Percentiles rank a stretch among this genome's conserved stretches.
Evolutionary conservation across 1,140 invertebrate genomes (phyloP).

Genomic region (Goniozus legneri): DNA sequence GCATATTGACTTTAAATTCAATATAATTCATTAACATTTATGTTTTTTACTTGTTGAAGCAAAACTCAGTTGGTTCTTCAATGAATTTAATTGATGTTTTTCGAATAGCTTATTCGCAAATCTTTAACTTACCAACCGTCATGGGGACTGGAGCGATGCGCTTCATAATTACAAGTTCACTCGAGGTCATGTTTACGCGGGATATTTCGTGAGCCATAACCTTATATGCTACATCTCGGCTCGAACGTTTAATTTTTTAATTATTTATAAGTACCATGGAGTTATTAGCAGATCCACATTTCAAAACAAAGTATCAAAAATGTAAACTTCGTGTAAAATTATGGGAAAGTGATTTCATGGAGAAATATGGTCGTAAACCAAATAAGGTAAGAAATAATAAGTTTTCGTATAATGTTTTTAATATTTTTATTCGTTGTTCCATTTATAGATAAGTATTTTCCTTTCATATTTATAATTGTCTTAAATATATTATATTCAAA

Average conservation of each 20-base stretch:
- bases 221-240: neutral
- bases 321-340: slow-evolving; percentile 71
- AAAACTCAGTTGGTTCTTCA: too few relatives aligned
- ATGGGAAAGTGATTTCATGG: slow-evolving; percentile 76
- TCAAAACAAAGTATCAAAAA: slow-evolving; percentile 54
- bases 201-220: neutral
- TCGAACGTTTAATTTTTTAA: neutral
- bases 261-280: slow-evolving; percentile 31
- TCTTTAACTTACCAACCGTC: too few relatives aligned
- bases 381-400: slow-evolving; percentile 59
- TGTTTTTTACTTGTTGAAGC: too few relatives aligned
- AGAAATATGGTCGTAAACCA: slow-evolving; percentile 64
- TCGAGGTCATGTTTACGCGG: slow-evolving; percentile 8
- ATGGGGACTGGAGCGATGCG: too few relatives aligned
- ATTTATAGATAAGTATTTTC: neutral
- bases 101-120: too few relatives aligned
- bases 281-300: slow-evolving; percentile 34
- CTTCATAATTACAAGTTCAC: too few relatives aligned
- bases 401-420: neutral
- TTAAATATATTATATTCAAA: neutral
- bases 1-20: too few relatives aligned
- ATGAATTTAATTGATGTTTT: too few relatives aligned
- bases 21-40: too few relatives aligned
- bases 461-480: neutral
- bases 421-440: neutral